phyloP scores from a whole-genome alignment of 2,888 invertebrate genomes.

The Sclerodermus sp. region DNA sequence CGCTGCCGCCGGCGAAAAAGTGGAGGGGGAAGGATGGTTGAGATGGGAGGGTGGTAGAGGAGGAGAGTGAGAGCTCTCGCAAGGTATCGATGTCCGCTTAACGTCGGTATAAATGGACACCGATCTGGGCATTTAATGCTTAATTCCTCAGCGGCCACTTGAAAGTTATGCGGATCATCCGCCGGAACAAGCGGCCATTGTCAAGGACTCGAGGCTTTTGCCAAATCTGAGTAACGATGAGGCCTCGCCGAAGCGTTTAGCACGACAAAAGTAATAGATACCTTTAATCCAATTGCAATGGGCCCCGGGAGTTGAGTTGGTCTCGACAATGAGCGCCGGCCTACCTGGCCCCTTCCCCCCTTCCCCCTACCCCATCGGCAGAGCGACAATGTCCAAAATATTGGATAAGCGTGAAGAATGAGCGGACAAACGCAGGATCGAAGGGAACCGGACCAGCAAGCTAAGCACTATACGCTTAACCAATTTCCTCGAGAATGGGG shows the following conservation, averaged over 20 bases:
- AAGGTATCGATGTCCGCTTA: slow-evolving; percentile 12
- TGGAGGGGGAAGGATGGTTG: too few relatives aligned
- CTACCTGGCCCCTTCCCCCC: slow-evolving; percentile 2
- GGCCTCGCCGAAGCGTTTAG: slow-evolving; percentile 18
- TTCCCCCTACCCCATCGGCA: slow-evolving; percentile 19
- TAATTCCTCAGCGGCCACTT: slow-evolving; percentile 16
- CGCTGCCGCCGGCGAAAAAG: not conserved
- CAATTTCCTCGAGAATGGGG: slow-evolving; percentile 38
- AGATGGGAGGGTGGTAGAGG: too few relatives aligned
- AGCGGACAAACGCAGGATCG: slow-evolving; percentile 2
- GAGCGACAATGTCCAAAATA: slow-evolving; percentile 41
- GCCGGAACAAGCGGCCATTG: slow-evolving; percentile 9
- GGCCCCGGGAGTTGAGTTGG: slow-evolving; percentile 16
- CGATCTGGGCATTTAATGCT: slow-evolving; percentile 11
- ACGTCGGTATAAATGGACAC: slow-evolving; percentile 16
- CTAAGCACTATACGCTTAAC: slow-evolving; percentile 39
- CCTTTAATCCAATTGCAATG: slow-evolving; percentile 55
- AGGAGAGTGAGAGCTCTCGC: too few relatives aligned
- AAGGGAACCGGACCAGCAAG: slow-evolving; percentile 28
- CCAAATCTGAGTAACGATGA: not conserved
- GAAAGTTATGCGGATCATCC: slow-evolving; percentile 27
- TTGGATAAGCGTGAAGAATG: slow-evolving; percentile 45
- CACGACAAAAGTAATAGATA: slow-evolving; percentile 54
- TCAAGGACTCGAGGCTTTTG: slow-evolving; percentile 7
- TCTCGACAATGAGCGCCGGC: slow-evolving; percentile 29